These are phyloP conservation scores for Hycleus cichorii DNA, from an alignment of 1,140 invertebrate genomes.

Conservation along the genomic window DNA sequence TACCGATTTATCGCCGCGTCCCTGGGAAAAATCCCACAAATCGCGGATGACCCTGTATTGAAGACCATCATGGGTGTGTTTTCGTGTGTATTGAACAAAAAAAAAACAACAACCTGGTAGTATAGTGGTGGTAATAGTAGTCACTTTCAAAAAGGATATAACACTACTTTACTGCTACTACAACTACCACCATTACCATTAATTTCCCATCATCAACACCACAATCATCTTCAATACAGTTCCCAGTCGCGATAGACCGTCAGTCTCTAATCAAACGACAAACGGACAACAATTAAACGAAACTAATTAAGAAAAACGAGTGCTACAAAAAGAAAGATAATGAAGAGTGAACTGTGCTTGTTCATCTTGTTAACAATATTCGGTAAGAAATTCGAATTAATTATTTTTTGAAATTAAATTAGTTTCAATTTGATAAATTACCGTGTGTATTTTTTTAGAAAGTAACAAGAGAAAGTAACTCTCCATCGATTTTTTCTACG, in stretches of 20 bases:
- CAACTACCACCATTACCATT: slow-evolving; percentile 2
- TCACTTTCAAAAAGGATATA: slow-evolving; percentile 8
- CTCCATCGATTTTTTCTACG: no score
- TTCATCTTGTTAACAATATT: slow-evolving; percentile 6
- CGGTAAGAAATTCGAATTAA: slow-evolving; percentile 3
- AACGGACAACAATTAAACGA: not conserved
- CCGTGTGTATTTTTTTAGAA: no score
- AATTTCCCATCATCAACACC: slow-evolving; percentile 5
- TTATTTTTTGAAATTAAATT: not conserved
- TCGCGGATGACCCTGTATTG: not conserved
- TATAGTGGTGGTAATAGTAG: slow-evolving; percentile 7
- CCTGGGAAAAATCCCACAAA: no score
- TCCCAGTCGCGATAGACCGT: not conserved
- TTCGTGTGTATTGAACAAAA: not conserved
- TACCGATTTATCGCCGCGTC: no score
- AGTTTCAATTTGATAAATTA: no score
- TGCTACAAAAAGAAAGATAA: not conserved
- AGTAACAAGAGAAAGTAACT: no score
- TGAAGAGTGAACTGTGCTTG: slow-evolving; percentile 12
- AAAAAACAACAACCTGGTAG: slow-evolving; percentile 4
- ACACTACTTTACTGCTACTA: not conserved
- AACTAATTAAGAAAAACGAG: no score
- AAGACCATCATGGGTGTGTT: not conserved
- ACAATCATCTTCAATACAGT: not conserved
- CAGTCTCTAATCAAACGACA: slow-evolving; percentile 1